Conservation (phyloP, 1,140 invertebrate species). For the Tetranychus urticae region DNA sequence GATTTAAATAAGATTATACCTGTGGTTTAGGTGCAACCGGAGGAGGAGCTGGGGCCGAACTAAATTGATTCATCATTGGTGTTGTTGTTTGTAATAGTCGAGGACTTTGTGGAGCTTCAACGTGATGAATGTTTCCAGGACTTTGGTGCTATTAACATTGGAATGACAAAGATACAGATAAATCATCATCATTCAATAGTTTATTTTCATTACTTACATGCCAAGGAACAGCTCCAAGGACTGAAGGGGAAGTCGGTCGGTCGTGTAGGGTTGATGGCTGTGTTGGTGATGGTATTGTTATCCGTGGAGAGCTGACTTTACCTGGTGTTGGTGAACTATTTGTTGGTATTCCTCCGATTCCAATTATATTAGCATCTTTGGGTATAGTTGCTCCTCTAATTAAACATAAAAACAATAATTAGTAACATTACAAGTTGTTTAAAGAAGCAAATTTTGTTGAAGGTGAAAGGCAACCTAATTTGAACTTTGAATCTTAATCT, state of each 20-base stretch:
- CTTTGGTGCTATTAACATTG: neutral
- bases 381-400: neutral
- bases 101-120: constrained; percentile 9
- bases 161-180: neutral
- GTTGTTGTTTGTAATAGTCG: neutral
- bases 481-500: no score
- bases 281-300: neutral
- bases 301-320: neutral
- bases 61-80: neutral
- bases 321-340: neutral
- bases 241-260: neutral
- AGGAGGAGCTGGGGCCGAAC: constrained; percentile 1
- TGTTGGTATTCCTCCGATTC: neutral
- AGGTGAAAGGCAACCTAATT: no score
- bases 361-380: neutral
- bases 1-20: neutral
- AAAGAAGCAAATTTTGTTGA: neutral
- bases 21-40: constrained; percentile 4
- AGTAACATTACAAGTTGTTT: neutral
- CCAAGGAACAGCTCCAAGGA: neutral
- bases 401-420: neutral
- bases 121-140: constrained; percentile 9
- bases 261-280: neutral
- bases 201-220: neutral
- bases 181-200: neutral